These are phyloP conservation scores for Drosophila mayri DNA, from an alignment of 1,140 invertebrate species.

Conservation along the genomic window DNA sequence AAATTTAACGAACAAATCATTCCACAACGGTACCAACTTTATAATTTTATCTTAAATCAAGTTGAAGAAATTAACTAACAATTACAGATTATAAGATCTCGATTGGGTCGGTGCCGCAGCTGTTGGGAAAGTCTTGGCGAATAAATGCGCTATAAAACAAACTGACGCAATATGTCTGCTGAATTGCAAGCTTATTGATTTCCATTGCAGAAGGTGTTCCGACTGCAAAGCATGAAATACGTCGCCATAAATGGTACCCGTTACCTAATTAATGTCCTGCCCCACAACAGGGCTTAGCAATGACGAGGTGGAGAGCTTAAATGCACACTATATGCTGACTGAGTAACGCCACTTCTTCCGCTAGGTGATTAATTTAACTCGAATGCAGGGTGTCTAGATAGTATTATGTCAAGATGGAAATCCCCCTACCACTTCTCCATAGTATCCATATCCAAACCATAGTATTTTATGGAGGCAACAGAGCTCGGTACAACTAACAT, in stretches of 20 bases:
- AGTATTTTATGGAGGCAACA: background rate
- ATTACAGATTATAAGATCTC: conserved; percentile 4
- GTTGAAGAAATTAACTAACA: conserved; percentile 7
- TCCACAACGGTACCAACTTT: conserved; percentile 3
- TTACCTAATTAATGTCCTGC: conserved; percentile 12
- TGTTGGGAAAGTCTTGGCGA: conserved; percentile 4
- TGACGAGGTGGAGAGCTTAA: conserved; percentile 4
- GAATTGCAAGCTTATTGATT: conserved; percentile 11
- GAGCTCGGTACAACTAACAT: conserved; percentile 8
- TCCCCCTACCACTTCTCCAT: background rate
- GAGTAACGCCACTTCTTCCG: background rate
- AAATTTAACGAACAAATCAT: background rate
- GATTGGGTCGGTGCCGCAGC: conserved; percentile 2
- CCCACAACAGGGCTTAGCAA: conserved; percentile 6
- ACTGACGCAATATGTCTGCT: conserved; percentile 5
- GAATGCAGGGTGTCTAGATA: background rate
- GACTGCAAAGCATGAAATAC: background rate
- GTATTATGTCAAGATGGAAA: background rate
- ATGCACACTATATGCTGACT: background rate
- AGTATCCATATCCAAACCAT: background rate
- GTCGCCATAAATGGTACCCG: background rate
- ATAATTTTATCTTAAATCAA: conserved; percentile 5
- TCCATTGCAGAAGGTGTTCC: background rate
- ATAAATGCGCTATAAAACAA: background rate
- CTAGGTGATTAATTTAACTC: background rate